These are phyloP conservation scores for Melanotaenia boesemani DNA, from an alignment of 2,797 vertebrate genomes.

Conservation along the genomic window DNA sequence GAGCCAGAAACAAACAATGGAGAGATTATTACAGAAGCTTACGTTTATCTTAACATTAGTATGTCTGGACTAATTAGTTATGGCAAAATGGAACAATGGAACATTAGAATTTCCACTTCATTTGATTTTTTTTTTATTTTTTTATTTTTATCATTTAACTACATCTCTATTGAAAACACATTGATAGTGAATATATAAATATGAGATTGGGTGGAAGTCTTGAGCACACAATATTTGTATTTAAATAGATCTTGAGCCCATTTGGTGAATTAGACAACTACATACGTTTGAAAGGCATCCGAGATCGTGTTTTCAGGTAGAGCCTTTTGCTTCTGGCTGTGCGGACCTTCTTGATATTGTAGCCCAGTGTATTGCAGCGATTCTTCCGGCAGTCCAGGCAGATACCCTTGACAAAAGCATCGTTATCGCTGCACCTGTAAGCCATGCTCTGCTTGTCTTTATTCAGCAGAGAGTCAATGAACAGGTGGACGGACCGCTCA, in stretches of 20 bases:
- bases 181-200: not conserved
- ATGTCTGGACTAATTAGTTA: not conserved
- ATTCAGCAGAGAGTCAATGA: constrained; percentile 92
- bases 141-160: not conserved
- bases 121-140: no score
- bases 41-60: not conserved
- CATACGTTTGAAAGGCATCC: constrained; percentile 92
- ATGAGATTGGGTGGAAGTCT: not conserved
- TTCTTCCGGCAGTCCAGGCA: constrained; percentile 91
- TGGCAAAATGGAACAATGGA: no score
- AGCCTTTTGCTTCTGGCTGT: constrained; percentile 81
- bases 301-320: constrained; percentile 87
- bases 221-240: not conserved
- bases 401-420: constrained; percentile 88
- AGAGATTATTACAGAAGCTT: not conserved
- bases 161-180: not conserved
- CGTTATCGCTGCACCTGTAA: constrained; percentile 89
- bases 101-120: no score
- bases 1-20: not conserved
- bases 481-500: constrained; percentile 92
- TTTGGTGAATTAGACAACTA: not conserved
- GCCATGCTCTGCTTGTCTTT: constrained; percentile 87
- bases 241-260: not conserved
- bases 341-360: constrained; percentile 82
- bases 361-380: constrained; percentile 92